These are phyloP conservation scores for Micoletzkya japonica DNA, from an alignment of 2,888 invertebrate species.

Conservation along the genomic window DNA sequence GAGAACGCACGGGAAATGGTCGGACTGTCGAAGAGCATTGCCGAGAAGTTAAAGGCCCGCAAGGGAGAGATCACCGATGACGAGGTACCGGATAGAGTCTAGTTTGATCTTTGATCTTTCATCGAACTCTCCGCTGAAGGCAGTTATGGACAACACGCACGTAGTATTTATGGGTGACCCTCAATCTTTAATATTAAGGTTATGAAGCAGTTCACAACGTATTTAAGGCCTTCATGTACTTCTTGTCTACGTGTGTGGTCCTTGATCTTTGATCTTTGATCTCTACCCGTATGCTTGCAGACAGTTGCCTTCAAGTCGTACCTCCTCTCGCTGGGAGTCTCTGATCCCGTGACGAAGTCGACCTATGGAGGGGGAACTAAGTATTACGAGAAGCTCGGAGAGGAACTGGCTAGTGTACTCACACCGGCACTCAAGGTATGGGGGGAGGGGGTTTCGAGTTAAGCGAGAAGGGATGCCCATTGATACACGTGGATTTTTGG, in stretches of 20 bases:
- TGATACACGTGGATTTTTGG: too few species aligned
- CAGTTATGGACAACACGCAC: too few species aligned
- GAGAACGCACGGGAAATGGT: slow-evolving; percentile 98
- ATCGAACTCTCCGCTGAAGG: too few species aligned
- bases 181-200: slow-evolving; percentile 5
- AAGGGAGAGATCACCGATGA: slow-evolving; percentile 95
- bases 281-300: slow-evolving; percentile 66
- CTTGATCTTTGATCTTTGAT: too few species aligned
- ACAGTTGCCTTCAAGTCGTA: slow-evolving; percentile 94
- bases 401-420: slow-evolving; percentile 82
- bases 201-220: background rate
- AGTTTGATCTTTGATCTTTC: too few species aligned
- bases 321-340: slow-evolving; percentile 91
- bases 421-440: slow-evolving; percentile 78
- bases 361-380: slow-evolving; percentile 78
- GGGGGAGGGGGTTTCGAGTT: too few species aligned
- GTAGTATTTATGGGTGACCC: too few species aligned
- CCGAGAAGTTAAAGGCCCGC: slow-evolving; percentile 87
- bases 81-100: slow-evolving; percentile 71
- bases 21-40: slow-evolving; percentile 83
- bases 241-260: too few species aligned
- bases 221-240: background rate
- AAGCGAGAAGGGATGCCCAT: background rate
- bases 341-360: slow-evolving; percentile 94
- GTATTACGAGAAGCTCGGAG: slow-evolving; percentile 82